Conservation (phyloP, 2,888 invertebrate genomes). For the Nephrotoma flavescens region DNA sequence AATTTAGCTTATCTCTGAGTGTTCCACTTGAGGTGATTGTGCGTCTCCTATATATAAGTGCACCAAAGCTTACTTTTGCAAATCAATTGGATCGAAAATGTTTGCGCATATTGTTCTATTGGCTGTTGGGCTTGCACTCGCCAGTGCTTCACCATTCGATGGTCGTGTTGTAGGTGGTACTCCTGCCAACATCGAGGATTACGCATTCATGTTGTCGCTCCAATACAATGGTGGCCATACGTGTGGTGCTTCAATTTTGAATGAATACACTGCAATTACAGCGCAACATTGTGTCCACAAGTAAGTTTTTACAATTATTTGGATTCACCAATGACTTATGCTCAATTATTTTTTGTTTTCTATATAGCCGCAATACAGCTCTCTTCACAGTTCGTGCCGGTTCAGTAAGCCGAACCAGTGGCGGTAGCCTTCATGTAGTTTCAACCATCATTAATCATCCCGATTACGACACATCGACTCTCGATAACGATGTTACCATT, state of each 20-base stretch:
- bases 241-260: slow-evolving; percentile 14
- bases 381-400: not conserved
- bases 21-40: not conserved
- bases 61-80: not conserved
- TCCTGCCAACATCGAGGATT: slow-evolving; percentile 15
- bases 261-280: slow-evolving; percentile 15
- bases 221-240: not conserved
- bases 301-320: not conserved
- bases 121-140: not conserved
- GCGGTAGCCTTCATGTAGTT: not conserved
- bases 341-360: not conserved
- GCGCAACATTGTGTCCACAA: slow-evolving; percentile 14
- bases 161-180: slow-evolving; percentile 16
- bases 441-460: not conserved
- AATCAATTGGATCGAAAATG: not conserved
- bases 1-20: not conserved
- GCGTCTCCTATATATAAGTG: not conserved
- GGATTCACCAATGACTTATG: not conserved
- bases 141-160: not conserved
- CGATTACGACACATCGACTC: not conserved
- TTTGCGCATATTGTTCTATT: not conserved
- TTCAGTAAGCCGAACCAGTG: not conserved
- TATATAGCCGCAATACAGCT: not conserved
- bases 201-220: slow-evolving; percentile 19
- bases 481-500: not conserved